Percentiles rank a stretch among this genome's conserved stretches.
phyloP scores from a whole-genome alignment of 2,888 invertebrate genomes.

The Epinotia bilunana region DNA sequence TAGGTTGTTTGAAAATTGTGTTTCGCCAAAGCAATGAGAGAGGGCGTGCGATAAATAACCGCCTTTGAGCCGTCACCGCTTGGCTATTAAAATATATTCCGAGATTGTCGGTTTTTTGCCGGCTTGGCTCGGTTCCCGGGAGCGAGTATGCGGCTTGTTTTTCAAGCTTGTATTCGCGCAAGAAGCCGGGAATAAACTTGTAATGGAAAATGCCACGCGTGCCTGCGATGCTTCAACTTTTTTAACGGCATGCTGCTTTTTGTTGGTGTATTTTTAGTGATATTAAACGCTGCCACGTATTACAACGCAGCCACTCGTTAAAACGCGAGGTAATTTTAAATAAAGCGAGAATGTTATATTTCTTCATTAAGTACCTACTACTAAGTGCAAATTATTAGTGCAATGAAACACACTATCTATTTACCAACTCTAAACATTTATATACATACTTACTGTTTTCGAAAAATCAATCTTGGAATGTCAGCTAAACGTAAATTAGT shows the following conservation, averaged over 20 bases:
- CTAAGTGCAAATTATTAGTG: not conserved
- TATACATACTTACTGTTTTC: no score
- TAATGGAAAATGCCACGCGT: slow-evolving; percentile 41
- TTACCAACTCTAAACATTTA: no score
- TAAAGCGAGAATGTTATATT: not conserved
- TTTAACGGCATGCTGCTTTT: slow-evolving; percentile 13
- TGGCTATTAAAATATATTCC: slow-evolving; percentile 81
- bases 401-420: not conserved
- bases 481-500: no score
- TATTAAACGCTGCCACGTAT: slow-evolving; percentile 14
- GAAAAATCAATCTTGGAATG: no score
- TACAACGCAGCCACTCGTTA: not conserved
- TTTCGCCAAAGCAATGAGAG: slow-evolving; percentile 80
- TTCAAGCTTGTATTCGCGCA: slow-evolving; percentile 47
- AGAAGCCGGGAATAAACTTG: slow-evolving; percentile 48
- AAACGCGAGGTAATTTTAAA: slow-evolving; percentile 1
- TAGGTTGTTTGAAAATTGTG: slow-evolving; percentile 73
- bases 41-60: slow-evolving; percentile 84
- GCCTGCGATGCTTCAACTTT: slow-evolving; percentile 24
- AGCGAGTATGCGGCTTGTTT: slow-evolving; percentile 61
- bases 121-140: slow-evolving; percentile 62
- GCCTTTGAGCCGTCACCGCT: slow-evolving; percentile 83
- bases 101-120: slow-evolving; percentile 79
- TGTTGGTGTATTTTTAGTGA: slow-evolving; percentile 18
- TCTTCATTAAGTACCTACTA: not conserved